Evolutionary conservation across 2,113 vertebrate genomes (phyloP).

Genomic region (Bubalus kerabau): DNA sequence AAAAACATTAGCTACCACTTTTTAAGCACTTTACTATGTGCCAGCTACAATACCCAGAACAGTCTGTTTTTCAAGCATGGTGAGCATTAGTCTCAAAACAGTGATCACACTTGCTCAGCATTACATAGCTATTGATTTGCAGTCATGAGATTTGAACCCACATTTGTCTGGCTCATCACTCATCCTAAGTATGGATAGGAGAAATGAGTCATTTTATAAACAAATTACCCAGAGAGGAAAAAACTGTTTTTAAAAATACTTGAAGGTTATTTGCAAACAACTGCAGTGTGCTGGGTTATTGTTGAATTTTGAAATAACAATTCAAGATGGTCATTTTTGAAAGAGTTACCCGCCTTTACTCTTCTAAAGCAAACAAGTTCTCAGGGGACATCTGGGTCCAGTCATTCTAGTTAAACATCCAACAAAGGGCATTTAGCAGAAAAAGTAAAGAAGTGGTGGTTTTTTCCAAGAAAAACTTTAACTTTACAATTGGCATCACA

Average conservation of each 20-base stretch:
- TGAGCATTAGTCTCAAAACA: not conserved
- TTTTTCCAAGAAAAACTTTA: not conserved
- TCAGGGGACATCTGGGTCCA: constrained; percentile 28
- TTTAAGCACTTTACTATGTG: not conserved
- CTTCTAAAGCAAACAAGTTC: constrained; percentile 60
- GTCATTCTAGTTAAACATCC: constrained; percentile 43
- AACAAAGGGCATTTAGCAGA: constrained; percentile 51
- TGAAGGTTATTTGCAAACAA: constrained; percentile 79
- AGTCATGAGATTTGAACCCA: not conserved
- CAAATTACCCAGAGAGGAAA: constrained; percentile 69
- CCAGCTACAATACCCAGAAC: not conserved
- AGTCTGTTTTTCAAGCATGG: not conserved
- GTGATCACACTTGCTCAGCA: not conserved
- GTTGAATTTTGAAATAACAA: constrained; percentile 75
- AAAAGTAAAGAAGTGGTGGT: constrained; percentile 19
- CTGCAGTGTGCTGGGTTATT: constrained; percentile 62
- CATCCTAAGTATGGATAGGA: not conserved
- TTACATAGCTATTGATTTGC: not conserved
- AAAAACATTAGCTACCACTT: not conserved
- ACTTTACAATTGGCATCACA: not conserved
- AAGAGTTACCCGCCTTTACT: constrained; percentile 74
- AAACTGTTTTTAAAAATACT: constrained; percentile 69
- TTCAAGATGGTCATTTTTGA: constrained; percentile 72
- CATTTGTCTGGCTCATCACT: not conserved
- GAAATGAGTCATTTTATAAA: constrained; percentile 47